These are phyloP conservation scores for Aleiodes sp. DNA, from an alignment of 1,140 invertebrate species.

Conservation along the genomic window DNA sequence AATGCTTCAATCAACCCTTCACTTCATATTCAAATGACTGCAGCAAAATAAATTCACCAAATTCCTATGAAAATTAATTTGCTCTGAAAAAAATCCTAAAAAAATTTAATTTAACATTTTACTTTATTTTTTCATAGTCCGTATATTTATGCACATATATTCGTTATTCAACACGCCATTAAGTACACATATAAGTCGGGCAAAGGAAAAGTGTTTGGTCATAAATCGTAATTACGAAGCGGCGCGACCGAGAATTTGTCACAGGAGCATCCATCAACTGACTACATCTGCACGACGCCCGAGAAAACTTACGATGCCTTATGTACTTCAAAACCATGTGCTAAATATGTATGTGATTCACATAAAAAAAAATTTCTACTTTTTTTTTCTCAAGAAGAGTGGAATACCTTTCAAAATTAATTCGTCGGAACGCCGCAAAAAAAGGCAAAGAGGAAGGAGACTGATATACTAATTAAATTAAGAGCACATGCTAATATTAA, in stretches of 20 bases:
- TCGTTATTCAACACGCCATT: slow-evolving; percentile 67
- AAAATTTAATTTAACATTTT: neutral
- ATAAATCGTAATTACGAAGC: slow-evolving; percentile 66
- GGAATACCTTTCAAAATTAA: neutral
- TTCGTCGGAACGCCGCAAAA: neutral
- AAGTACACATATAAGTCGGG: slow-evolving; percentile 54
- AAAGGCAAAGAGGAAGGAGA: neutral
- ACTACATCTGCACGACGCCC: slow-evolving; percentile 27
- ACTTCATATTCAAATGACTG: no score
- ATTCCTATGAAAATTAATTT: neutral
- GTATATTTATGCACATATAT: slow-evolving; percentile 47
- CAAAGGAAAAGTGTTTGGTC: slow-evolving; percentile 47
- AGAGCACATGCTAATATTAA: slow-evolving; percentile 3
- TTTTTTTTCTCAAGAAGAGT: neutral
- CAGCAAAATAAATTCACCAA: no score
- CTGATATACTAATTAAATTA: slow-evolving; percentile 12
- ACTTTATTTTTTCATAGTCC: neutral
- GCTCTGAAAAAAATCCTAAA: neutral
- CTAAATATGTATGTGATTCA: slow-evolving; percentile 15
- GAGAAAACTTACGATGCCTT: neutral
- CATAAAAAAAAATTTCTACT: neutral
- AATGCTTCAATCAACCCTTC: no score
- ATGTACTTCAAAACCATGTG: slow-evolving; percentile 14
- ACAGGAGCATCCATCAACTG: slow-evolving; percentile 52
- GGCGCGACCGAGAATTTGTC: slow-evolving; percentile 63